These are phyloP conservation scores for Gymnoscelis rufifasciata DNA, from an alignment of 2,888 invertebrate species.

Conservation along the genomic window DNA sequence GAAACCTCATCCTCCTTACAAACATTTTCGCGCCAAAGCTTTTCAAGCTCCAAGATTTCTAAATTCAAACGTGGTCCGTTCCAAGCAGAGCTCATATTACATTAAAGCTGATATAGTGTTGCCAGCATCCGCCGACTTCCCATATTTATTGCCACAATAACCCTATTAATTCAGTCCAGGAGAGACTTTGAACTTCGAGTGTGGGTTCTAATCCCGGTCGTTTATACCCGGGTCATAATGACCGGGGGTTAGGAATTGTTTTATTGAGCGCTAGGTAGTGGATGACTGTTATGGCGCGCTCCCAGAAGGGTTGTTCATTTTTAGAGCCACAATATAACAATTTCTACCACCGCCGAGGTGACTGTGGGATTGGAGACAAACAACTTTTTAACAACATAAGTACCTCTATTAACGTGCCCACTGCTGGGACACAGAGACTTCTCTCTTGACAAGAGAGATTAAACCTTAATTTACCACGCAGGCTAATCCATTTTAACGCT, in stretches of 20 bases:
- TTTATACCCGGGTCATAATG: constrained; percentile 40
- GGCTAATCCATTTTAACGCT: no score
- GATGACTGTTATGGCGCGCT: constrained; percentile 10
- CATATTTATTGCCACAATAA: constrained; percentile 77
- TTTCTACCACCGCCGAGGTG: no score
- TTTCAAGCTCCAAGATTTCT: not conserved
- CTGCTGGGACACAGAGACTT: no score
- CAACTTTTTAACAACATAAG: no score
- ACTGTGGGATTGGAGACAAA: no score
- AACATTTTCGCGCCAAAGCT: not conserved
- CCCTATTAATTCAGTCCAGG: constrained; percentile 68
- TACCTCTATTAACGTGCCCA: no score
- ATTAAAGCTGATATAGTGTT: constrained; percentile 3
- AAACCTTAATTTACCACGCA: no score
- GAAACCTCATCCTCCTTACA: not conserved
- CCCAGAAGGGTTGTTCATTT: constrained; percentile 25
- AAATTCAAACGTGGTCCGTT: constrained; percentile 1
- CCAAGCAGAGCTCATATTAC: constrained; percentile 3
- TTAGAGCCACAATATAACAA: constrained; percentile 11
- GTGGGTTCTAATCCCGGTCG: constrained; percentile 44
- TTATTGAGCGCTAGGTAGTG: constrained; percentile 31
- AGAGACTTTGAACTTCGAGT: constrained; percentile 60
- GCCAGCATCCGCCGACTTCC: constrained; percentile 16
- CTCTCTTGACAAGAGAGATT: no score
- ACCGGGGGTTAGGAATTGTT: constrained; percentile 42